phyloP scores from a whole-genome alignment of 2,797 vertebrate genomes.

The Notamacropus eugenii region DNA sequence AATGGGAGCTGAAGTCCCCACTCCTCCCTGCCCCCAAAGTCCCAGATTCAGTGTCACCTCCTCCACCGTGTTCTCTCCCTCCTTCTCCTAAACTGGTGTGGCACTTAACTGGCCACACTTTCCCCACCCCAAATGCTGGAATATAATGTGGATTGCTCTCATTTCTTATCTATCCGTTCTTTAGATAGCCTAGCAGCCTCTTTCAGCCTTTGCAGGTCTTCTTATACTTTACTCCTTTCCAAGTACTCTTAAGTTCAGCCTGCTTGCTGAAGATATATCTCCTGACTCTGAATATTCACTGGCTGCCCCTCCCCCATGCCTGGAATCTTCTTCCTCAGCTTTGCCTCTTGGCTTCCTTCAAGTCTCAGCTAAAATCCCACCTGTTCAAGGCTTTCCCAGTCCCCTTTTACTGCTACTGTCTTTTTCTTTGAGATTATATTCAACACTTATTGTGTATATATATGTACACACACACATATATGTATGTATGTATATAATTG shows the following conservation, averaged over 20 bases:
- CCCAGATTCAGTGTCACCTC: neutral
- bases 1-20: neutral
- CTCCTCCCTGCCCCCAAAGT: neutral
- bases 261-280: neutral
- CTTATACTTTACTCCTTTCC: neutral
- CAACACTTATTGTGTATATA: neutral
- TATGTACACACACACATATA: too few relatives aligned
- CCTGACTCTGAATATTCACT: neutral
- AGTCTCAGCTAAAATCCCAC: neutral
- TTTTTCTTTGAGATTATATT: neutral
- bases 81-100: neutral
- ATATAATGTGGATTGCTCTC: neutral
- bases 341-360: neutral
- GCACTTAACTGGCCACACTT: neutral
- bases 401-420: neutral
- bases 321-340: neutral
- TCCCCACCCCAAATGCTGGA: neutral
- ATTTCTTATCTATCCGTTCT: neutral
- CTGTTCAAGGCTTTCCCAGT: neutral
- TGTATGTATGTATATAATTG: neutral
- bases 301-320: neutral
- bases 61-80: neutral
- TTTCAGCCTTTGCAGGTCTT: neutral
- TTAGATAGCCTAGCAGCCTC: neutral
- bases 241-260: neutral